Base-by-base conservation (phyloP, 2,888 invertebrate species). In the Lycocerus yunnanus region DNA sequence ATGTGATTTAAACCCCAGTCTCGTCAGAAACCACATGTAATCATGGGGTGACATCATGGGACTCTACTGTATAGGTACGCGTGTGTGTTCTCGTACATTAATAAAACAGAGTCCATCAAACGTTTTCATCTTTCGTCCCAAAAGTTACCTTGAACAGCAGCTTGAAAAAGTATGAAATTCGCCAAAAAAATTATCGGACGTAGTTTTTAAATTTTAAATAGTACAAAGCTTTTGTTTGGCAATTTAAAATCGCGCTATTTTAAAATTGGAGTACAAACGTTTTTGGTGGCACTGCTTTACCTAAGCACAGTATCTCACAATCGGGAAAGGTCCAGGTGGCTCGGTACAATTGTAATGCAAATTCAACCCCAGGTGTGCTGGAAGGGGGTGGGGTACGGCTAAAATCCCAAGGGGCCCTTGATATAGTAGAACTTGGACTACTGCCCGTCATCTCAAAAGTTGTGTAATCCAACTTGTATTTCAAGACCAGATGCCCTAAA, bases 331-430 rank as follows among this genome's bases (percentile, higher is more conserved):
- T 82, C 82, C 82, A 82, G 82, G 81, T 82, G 81, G 80, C 77
- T 82, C 79, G 81, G 78, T 75, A 66, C 74, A 76, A 82, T 82
- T 82, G 81, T 82, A 76, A 82, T 82, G 82, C 81, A 82, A 82
- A 82, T 82, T 78, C 73, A 66, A 75, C 79, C 81, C 81, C 81
- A 81, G 81, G 81, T 81, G 81, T 81, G 81, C 81, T 66, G 76
- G 77, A 74, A 74, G 77, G 78, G 75, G 78, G 76, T 78, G 79
- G 77, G 79, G 78, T 76, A 67, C 61, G 71, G 59, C 73, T 21
- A 68, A 69, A 66, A 67, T 69, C 77, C 75, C 73, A 74, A 68
- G 76, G 78, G 72, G 78, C 73, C 77, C 74, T 70, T 73, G 72
- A 78, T 72, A 74, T 70, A 67, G 68, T 73, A 75, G 74, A 76